Conservation (phyloP, 2,888 invertebrate species). For the Drosophila koepferae region DNA sequence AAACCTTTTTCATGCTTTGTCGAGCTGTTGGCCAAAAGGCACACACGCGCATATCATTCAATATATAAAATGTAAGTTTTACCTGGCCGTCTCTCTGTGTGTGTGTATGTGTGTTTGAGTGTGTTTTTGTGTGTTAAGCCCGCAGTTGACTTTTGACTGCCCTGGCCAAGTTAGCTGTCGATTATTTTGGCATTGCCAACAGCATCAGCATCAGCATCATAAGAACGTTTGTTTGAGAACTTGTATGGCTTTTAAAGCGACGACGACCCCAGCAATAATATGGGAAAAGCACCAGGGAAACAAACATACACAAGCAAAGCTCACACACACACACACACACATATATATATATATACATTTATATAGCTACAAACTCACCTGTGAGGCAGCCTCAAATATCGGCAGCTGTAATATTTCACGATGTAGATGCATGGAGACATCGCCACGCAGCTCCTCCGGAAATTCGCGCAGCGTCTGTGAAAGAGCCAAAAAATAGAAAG, state of each 20-base stretch:
- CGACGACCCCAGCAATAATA: slow-evolving; percentile 31
- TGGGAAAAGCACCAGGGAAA: slow-evolving; percentile 53
- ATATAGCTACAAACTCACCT: slow-evolving; percentile 84
- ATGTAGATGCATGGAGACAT: slow-evolving; percentile 97
- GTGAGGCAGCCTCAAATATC: slow-evolving; percentile 97
- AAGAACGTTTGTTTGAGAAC: slow-evolving; percentile 59
- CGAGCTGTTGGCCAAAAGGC: slow-evolving; percentile 40
- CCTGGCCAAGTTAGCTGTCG: slow-evolving; percentile 45
- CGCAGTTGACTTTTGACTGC: slow-evolving; percentile 73
- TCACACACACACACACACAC: neutral
- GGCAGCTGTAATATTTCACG: slow-evolving; percentile 97
- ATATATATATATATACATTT: neutral
- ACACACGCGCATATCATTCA: slow-evolving; percentile 54
- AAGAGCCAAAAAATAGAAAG: slow-evolving; percentile 11
- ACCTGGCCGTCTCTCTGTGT: slow-evolving; percentile 45
- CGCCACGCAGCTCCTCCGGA: slow-evolving; percentile 97
- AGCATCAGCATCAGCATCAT: slow-evolving; percentile 39
- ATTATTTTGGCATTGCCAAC: slow-evolving; percentile 69
- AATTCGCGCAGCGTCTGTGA: slow-evolving; percentile 96
- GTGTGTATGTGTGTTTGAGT: slow-evolving; percentile 14
- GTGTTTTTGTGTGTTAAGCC: slow-evolving; percentile 39
- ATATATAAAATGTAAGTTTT: slow-evolving; percentile 41
- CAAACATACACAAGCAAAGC: neutral
- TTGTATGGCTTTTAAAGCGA: slow-evolving; percentile 63
- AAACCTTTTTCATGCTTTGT: slow-evolving; percentile 77